Evolutionary conservation across 2,888 invertebrate species (phyloP), one percentile per base, ranked within the genome.

Genomic region (Alviniconcha strummeri): DNA sequence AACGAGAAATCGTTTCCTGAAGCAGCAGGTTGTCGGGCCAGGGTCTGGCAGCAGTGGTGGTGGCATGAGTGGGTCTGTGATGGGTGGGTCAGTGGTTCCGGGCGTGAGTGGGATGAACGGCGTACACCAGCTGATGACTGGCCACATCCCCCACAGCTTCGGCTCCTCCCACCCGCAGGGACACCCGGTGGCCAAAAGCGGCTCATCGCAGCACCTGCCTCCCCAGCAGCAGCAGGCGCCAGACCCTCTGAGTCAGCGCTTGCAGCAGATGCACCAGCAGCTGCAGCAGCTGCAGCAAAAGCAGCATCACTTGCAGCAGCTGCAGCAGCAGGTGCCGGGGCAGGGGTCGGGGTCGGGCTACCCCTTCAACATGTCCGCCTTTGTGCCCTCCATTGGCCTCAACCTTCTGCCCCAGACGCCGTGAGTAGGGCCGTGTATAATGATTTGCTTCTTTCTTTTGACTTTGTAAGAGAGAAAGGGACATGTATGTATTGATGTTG

Each of bases 1-100:
- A 54, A 82, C 82, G 15, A 57, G 82, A n/a, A 82, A 82, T 52
- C 82, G 82, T 5, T 55, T 82, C 36, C 64, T n/a, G 60, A 78
- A 78, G 52, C 77, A 82, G 82, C 64, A n/a, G 60, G 15, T 19
- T 64, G 56, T 55, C 64, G 77, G 55, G 76, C 56, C 67, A n/a
- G 64, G 11, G 36, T 69, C 80, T 36, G 17, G 56, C 55, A n/a
- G 55, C 4, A 6, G n/a, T 56, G n/a, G 19, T 19, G 11, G 79
- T 8, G 64, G 60, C 13, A 6, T 11, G 60, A 4, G 67, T 60
- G 36, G 19, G 17, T 13, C 13, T 52, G 54, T 17, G 52, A 67
- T 80, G 69, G 67, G 67, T 11, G 71, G 36, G 57, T 19, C 15
- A 13, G 81, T 36, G 19, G 67, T 2, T 17, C 67, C 67, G 17